Evolutionary conservation across 2,113 vertebrate genomes (phyloP).

Genomic region (Aspiorhynchus laticeps): DNA sequence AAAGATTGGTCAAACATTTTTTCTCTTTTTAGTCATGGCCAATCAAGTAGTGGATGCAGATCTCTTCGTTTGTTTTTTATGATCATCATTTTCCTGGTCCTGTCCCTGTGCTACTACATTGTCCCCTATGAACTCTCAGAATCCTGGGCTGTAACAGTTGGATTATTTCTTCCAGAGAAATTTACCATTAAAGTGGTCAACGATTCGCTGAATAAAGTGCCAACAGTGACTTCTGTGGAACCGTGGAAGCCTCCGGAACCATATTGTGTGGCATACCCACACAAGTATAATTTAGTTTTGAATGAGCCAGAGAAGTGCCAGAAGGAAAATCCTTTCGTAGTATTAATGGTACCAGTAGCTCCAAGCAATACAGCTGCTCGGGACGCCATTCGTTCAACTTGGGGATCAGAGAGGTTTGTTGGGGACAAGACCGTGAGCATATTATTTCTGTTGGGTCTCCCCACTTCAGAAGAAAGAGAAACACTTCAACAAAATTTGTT

Average conservation of each 20-base stretch:
- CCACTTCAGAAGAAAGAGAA: neutral
- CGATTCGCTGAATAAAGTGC: neutral
- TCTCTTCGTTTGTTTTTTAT: neutral
- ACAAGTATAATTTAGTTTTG: slow-evolving; percentile 68
- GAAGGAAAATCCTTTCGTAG: slow-evolving; percentile 67
- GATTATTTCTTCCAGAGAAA: neutral
- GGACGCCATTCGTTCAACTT: slow-evolving; percentile 67
- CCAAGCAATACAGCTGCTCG: slow-evolving; percentile 60
- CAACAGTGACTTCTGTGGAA: neutral
- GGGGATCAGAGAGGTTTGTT: slow-evolving; percentile 68
- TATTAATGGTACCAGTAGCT: slow-evolving; percentile 72
- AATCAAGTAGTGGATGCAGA: neutral
- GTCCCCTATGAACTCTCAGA: neutral
- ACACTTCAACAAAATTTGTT: slow-evolving; percentile 53
- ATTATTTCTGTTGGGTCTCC: slow-evolving; percentile 72
- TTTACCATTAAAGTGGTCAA: neutral
- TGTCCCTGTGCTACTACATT: slow-evolving; percentile 29
- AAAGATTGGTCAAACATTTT: neutral
- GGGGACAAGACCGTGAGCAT: slow-evolving; percentile 55
- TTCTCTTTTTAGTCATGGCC: slow-evolving; percentile 29
- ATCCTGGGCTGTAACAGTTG: neutral
- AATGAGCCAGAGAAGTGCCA: slow-evolving; percentile 67
- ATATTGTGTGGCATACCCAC: slow-evolving; percentile 67
- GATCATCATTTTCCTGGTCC: slow-evolving; percentile 17
- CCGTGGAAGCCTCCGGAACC: slow-evolving; percentile 37